Evolutionary conservation across 2,113 vertebrate species (phyloP).

Genomic region (Coptodon rendalli): DNA sequence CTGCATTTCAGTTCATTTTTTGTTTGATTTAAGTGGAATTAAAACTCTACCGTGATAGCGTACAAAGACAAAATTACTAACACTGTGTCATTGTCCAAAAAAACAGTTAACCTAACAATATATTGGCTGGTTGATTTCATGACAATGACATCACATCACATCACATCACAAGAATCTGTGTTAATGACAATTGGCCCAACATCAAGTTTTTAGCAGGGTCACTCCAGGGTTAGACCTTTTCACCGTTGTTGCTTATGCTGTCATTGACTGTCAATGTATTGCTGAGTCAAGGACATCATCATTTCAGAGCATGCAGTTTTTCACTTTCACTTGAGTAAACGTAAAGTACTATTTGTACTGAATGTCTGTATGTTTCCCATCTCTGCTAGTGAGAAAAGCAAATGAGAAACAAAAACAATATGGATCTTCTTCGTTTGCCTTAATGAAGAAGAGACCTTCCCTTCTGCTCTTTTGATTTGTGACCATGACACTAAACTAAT

Average conservation of each 20-base stretch:
- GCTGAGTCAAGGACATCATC: background rate
- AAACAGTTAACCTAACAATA: background rate
- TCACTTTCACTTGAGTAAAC: background rate
- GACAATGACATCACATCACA: background rate
- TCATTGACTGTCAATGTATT: background rate
- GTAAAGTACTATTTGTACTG: background rate
- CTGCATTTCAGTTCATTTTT: background rate
- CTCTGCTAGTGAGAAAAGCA: background rate
- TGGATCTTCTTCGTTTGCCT: background rate
- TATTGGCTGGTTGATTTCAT: background rate
- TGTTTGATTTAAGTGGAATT: background rate
- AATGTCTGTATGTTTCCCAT: background rate
- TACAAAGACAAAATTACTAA: background rate
- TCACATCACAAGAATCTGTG: background rate
- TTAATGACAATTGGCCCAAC: background rate
- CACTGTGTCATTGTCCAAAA: background rate
- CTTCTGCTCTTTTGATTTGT: background rate
- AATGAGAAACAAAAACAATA: background rate
- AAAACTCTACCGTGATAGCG: background rate
- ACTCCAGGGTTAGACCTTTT: background rate
- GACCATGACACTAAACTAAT: background rate
- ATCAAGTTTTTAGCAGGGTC: background rate
- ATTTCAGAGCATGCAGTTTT: background rate
- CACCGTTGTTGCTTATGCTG: background rate
- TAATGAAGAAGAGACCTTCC: background rate